Conservation (phyloP, 2,797 vertebrate species). For the Crenuchus spilurus region DNA sequence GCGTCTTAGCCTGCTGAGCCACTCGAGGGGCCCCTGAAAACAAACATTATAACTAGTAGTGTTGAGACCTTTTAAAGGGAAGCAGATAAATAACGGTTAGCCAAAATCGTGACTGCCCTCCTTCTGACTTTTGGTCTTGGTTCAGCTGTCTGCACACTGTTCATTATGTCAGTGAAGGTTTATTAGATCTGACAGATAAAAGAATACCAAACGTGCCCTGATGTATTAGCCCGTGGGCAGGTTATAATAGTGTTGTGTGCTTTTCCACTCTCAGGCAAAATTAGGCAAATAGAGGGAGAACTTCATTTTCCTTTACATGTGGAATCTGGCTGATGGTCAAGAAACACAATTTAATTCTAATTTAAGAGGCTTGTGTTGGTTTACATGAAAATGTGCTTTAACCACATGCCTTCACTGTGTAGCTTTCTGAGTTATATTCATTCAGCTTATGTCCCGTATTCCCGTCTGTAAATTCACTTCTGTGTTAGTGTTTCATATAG, state of each 20-base stretch:
- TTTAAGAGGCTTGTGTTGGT: not conserved
- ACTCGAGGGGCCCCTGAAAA: no score
- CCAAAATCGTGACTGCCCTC: not conserved
- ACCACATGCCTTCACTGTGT: not conserved
- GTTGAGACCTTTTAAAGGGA: no score
- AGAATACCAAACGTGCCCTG: not conserved
- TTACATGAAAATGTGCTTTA: no score
- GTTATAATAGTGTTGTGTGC: not conserved
- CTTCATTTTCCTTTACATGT: not conserved
- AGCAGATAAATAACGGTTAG: no score
- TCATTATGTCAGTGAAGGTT: not conserved
- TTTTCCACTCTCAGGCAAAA: not conserved
- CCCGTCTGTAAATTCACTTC: not conserved
- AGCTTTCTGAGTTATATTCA: not conserved
- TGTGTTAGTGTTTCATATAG: not conserved
- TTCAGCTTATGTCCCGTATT: not conserved
- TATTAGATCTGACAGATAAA: not conserved
- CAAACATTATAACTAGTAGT: no score
- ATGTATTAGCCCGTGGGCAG: not conserved
- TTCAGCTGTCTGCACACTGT: not conserved
- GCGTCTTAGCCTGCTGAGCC: no score
- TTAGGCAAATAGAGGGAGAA: not conserved
- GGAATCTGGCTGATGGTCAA: not conserved
- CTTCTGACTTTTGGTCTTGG: not conserved
- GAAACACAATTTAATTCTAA: not conserved